Base-by-base conservation (phyloP, 2,888 invertebrate genomes). In the Parnassius mnemosyne region DNA sequence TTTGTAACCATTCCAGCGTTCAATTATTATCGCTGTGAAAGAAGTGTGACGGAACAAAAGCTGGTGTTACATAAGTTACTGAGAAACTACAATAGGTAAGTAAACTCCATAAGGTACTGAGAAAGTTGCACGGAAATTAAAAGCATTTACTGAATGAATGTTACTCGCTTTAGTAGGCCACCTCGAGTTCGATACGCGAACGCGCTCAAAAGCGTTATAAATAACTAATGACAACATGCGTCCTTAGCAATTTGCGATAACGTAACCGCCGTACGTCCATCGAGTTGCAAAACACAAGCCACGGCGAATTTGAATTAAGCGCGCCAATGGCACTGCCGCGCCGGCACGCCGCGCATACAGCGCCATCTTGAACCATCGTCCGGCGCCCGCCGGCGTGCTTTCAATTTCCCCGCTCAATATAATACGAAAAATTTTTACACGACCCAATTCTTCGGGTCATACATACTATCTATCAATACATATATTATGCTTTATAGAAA, bases 151-250 rank as follows among this genome's bases (percentile, higher is more conserved):
- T 78, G 76, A 79, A 81, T 83, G 82, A 80, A 81, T 80, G 77
- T 80, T 81, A 50, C 72, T 78, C 79, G 83, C 80, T 81, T 77
- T 79, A 80, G 74, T 81, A 76, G 78, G 74, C 75, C 68, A 69
- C 70, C 69, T 67, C 49, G 16, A 49, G 46, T 7, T 49, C 10
- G 68, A 68, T 71, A 70, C 16, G 20, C 13, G 54, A 67, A 71
- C 72, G 65, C 77, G 72, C 75, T 80, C 74, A 77, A 79, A 78
- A 80, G 74, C 81, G 85, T 84, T 89, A 90, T 88, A 88, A 89
- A 90, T 90, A 91, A 87, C 85, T 81, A 85, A 85, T 90, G 90
- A 89, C 89, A 90, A 87, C 88, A 87, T 13, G 47, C 76, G 83
- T 79, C 83, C 86, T 86, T 85, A 81, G 82, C 83, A 81, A 81